A percentile compares a stretch with the other conserved stretches of the same genome.
These are phyloP conservation scores for Dendroctonus valens DNA, from an alignment of 1,140 invertebrate species.

Conservation along the genomic window DNA sequence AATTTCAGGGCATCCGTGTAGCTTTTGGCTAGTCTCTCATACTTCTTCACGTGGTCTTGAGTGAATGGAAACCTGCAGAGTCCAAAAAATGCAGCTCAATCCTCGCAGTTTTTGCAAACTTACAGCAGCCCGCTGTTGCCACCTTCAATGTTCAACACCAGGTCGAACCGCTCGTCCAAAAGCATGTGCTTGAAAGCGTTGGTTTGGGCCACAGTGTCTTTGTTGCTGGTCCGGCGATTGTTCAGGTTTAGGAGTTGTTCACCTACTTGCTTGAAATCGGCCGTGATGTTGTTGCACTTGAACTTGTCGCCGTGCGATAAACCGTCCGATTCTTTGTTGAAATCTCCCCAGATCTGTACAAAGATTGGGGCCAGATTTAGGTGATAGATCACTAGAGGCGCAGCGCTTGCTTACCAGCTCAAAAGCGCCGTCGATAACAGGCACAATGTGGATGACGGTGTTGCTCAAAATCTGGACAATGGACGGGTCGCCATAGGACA, in stretches of 20 bases:
- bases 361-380: background rate
- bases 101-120: too few species aligned
- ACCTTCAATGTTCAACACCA: conserved; percentile 63
- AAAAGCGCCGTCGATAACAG: conserved; percentile 62
- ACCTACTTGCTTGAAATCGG: conserved; percentile 49
- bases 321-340: conserved; percentile 36
- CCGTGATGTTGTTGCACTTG: conserved; percentile 58
- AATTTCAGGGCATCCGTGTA: conserved; percentile 50
- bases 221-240: conserved; percentile 38
- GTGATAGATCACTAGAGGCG: background rate
- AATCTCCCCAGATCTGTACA: conserved; percentile 45
- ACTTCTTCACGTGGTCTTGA: conserved; percentile 50
- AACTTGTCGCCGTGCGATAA: conserved; percentile 51
- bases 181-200: conserved; percentile 60
- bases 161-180: conserved; percentile 58
- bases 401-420: conserved; percentile 51
- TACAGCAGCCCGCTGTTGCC: conserved; percentile 60
- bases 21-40: conserved; percentile 54
- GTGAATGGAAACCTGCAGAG: conserved; percentile 47
- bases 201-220: conserved; percentile 50
- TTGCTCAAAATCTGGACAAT: conserved; percentile 62
- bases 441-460: conserved; percentile 78
- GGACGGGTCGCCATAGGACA: conserved; percentile 62
- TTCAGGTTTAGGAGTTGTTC: conserved; percentile 43
- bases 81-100: background rate